These are phyloP conservation scores for Sebastes vulpes DNA, from an alignment of 2,797 vertebrate species.

Conservation along the genomic window DNA sequence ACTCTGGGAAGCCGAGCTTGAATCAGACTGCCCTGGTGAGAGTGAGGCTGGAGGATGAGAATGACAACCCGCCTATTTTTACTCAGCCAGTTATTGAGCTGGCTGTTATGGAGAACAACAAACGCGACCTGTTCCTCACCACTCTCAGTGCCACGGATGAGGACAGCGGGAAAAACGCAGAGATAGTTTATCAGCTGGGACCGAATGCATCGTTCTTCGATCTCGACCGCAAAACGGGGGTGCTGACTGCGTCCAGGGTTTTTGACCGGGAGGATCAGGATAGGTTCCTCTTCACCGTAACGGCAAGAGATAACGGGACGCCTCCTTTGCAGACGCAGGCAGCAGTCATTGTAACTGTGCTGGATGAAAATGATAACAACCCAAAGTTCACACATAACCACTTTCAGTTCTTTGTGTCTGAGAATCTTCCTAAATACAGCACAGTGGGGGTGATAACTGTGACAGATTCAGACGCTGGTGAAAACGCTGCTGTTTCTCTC, in stretches of 20 bases:
- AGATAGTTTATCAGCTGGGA: constrained; percentile 99
- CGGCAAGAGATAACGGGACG: constrained; percentile 97
- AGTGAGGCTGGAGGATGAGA: constrained; percentile 97
- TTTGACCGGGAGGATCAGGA: constrained; percentile 99
- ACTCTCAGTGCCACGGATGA: constrained; percentile 98
- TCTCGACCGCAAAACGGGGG: constrained; percentile 97
- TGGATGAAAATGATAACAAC: constrained; percentile 99
- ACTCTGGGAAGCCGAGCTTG: constrained; percentile 97
- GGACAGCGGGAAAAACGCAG: constrained; percentile 98
- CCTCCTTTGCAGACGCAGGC: constrained; percentile 97
- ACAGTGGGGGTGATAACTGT: constrained; percentile 99
- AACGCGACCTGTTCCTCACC: constrained; percentile 96
- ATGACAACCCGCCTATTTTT: constrained; percentile 99
- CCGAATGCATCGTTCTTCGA: constrained; percentile 99
- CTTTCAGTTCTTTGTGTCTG: constrained; percentile 99
- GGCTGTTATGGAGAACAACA: constrained; percentile 98
- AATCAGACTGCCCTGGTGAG: constrained; percentile 98
- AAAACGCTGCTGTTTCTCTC: constrained; percentile 96
- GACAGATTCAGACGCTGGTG: constrained; percentile 96
- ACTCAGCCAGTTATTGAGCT: constrained; percentile 98
- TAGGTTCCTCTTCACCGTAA: constrained; percentile 97
- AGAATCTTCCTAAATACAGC: constrained; percentile 99
- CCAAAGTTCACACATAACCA: constrained; percentile 99
- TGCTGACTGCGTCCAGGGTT: constrained; percentile 96
- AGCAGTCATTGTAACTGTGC: constrained; percentile 95